These are phyloP conservation scores for Psephotus haematonotus DNA, from an alignment of 2,113 vertebrate species.

Conservation along the genomic window DNA sequence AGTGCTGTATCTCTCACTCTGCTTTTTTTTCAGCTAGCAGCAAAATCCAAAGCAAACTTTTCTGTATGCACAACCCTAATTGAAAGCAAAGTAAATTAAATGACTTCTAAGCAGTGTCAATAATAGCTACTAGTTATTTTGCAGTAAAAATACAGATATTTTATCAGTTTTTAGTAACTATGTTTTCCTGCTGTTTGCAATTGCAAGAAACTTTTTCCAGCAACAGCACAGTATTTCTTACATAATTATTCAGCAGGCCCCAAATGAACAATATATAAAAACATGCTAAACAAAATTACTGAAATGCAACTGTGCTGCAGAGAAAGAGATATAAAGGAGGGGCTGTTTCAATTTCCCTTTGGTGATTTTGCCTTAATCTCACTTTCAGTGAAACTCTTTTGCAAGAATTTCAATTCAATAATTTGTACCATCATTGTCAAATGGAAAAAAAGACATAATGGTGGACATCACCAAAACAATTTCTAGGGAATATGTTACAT, in stretches of 20 bases:
- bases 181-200: constrained; percentile 21
- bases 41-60: constrained; percentile 36
- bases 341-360: not conserved
- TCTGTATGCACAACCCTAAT: not conserved
- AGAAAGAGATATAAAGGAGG: not conserved
- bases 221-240: not conserved
- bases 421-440: not conserved
- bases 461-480: not conserved
- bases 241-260: constrained; percentile 1
- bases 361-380: not conserved
- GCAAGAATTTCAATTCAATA: not conserved
- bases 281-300: constrained; percentile 7
- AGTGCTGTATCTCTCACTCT: not conserved
- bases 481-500: not conserved
- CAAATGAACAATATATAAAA: constrained; percentile 7
- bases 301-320: constrained; percentile 36
- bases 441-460: not conserved
- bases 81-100: constrained; percentile 53
- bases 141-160: constrained; percentile 21
- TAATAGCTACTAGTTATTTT: constrained; percentile 37
- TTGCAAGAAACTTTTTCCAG: constrained; percentile 6
- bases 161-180: constrained; percentile 37
- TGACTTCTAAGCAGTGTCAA: not conserved
- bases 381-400: not conserved
- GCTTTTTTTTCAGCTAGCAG: not conserved